Percentiles rank a stretch among this genome's conserved stretches.
phyloP scores from a whole-genome alignment of 2,888 invertebrate genomes.

The Watsonalla cultraria region DNA sequence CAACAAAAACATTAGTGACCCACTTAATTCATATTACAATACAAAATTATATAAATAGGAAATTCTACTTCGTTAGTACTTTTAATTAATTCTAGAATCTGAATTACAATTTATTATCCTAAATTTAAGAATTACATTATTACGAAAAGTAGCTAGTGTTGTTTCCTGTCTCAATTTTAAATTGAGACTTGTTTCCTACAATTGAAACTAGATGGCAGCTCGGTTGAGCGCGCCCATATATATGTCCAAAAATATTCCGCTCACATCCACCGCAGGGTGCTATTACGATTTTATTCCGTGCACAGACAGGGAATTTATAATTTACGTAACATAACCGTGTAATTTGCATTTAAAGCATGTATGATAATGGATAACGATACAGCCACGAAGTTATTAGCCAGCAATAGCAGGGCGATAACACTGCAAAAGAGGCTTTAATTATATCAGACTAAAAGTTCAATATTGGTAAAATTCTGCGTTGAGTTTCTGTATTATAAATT shows the following conservation, averaged over 20 bases:
- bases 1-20: no score
- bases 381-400: neutral
- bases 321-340: neutral
- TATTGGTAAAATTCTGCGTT: neutral
- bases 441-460: slow-evolving; percentile 1
- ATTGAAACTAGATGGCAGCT: no score
- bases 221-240: no score
- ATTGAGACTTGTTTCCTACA: no score
- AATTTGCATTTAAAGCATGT: slow-evolving; percentile 3
- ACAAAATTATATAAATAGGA: no score
- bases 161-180: no score
- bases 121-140: no score
- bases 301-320: neutral
- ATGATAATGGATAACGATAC: slow-evolving; percentile 20
- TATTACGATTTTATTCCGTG: neutral
- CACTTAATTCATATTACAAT: no score
- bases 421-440: slow-evolving; percentile 3
- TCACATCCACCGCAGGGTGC: neutral
- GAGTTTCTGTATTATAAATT: neutral
- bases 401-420: neutral
- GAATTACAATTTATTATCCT: no score
- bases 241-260: neutral
- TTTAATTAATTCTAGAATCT: no score
- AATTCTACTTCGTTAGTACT: no score
- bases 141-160: no score